These are phyloP conservation scores for Perodicticus potto DNA, from an alignment of 2,797 vertebrate species.

Conservation along the genomic window DNA sequence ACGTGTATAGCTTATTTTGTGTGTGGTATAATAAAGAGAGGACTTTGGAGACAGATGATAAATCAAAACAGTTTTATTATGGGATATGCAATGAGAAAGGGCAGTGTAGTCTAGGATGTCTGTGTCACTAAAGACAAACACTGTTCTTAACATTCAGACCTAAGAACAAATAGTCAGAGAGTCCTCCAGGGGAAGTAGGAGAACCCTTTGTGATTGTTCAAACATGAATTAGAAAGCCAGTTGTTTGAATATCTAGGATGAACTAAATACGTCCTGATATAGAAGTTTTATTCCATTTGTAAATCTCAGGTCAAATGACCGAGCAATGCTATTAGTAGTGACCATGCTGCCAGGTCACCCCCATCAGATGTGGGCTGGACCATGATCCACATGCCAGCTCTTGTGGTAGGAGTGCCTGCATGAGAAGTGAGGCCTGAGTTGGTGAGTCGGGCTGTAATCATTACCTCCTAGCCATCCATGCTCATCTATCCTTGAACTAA, in stretches of 20 bases:
- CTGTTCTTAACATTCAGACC: constrained; percentile 34
- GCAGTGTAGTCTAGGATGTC: not conserved
- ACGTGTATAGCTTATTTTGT: constrained; percentile 17
- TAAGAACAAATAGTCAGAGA: constrained; percentile 17
- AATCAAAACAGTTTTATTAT: constrained; percentile 52
- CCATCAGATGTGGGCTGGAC: not conserved
- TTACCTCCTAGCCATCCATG: not conserved
- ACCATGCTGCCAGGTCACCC: constrained; percentile 35
- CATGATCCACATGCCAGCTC: not conserved
- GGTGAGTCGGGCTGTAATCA: not conserved
- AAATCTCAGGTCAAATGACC: not conserved
- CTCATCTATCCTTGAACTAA: not conserved
- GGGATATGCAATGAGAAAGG: not conserved
- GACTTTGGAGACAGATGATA: constrained; percentile 26
- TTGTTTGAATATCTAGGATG: constrained; percentile 2
- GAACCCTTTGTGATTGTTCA: constrained; percentile 39
- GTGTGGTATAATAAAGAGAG: constrained; percentile 15
- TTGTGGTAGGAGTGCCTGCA: constrained; percentile 4
- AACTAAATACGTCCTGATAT: constrained; percentile 25
- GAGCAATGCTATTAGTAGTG: constrained; percentile 17
- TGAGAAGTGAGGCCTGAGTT: constrained; percentile 30
- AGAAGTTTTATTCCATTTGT: constrained; percentile 48
- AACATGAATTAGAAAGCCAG: constrained; percentile 36
- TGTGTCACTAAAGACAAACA: constrained; percentile 36
- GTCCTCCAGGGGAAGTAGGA: not conserved